Evolutionary conservation across 2,888 invertebrate genomes (phyloP).

Genomic region (Drosophila kuntzei): DNA sequence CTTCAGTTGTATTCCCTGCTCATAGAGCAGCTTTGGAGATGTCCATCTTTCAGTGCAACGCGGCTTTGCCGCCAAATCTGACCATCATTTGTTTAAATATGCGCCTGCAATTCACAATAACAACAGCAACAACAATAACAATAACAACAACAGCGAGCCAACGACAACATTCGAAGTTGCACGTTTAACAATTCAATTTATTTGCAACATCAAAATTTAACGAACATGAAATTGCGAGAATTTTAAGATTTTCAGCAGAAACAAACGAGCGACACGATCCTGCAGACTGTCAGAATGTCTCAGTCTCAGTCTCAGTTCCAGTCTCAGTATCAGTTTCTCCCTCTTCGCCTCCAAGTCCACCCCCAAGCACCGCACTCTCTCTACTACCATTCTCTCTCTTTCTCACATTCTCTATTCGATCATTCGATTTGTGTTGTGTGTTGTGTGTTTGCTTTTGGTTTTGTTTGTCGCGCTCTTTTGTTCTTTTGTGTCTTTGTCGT

Average conservation of each 20-base stretch:
- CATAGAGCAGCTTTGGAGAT: slow-evolving; percentile 63
- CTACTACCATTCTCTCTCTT: not conserved
- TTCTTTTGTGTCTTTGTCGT: slow-evolving; percentile 71
- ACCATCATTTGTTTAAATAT: slow-evolving; percentile 85
- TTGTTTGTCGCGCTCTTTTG: slow-evolving; percentile 79
- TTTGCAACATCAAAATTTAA: slow-evolving; percentile 84
- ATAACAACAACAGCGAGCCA: slow-evolving; percentile 42
- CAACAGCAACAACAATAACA: slow-evolving; percentile 42
- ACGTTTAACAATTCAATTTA: slow-evolving; percentile 85
- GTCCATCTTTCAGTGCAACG: slow-evolving; percentile 58
- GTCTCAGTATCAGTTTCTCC: slow-evolving; percentile 3
- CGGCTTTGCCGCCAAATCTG: slow-evolving; percentile 74
- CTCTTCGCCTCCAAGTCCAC: slow-evolving; percentile 22
- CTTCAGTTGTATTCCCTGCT: slow-evolving; percentile 13
- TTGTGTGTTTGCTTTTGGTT: slow-evolving; percentile 70
- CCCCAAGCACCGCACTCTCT: slow-evolving; percentile 11
- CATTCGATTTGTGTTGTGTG: slow-evolving; percentile 32
- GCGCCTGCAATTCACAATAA: slow-evolving; percentile 78
- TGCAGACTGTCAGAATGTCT: slow-evolving; percentile 40
- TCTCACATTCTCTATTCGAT: slow-evolving; percentile 18
- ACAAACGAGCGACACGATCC: slow-evolving; percentile 86
- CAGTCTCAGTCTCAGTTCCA: slow-evolving; percentile 26
- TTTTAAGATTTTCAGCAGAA: slow-evolving; percentile 85
- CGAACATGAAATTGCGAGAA: slow-evolving; percentile 86
- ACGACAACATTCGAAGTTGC: slow-evolving; percentile 81